Percentiles rank a stretch among this genome's conserved stretches.
phyloP scores from a whole-genome alignment of 2,888 invertebrate species.

The Pogonocherus hispidulus region DNA sequence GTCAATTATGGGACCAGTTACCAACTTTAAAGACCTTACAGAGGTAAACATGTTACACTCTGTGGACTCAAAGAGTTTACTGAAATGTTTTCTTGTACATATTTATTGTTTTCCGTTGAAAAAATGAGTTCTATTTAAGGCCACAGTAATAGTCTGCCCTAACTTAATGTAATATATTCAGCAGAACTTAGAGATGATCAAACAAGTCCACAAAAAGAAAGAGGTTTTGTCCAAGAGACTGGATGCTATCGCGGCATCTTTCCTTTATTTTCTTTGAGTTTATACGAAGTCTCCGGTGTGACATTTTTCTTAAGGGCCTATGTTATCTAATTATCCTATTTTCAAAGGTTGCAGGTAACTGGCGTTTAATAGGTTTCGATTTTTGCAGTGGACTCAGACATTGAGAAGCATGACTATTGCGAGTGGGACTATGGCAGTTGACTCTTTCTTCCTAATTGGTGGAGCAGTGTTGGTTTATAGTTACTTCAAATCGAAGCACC shows the following conservation, averaged over 20 bases:
- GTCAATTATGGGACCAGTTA: slow-evolving; percentile 19
- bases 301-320: neutral
- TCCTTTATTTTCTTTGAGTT: too few species aligned
- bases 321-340: neutral
- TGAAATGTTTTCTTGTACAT: neutral
- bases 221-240: too few species aligned
- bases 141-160: too few species aligned
- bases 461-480: slow-evolving; percentile 46
- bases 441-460: slow-evolving; percentile 47
- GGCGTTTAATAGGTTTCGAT: neutral
- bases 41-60: slow-evolving; percentile 29
- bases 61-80: too few species aligned
- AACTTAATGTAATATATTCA: too few species aligned
- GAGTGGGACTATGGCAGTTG: slow-evolving; percentile 44
- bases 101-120: too few species aligned
- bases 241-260: too few species aligned
- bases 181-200: too few species aligned
- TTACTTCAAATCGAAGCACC: slow-evolving; percentile 41
- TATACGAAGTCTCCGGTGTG: too few species aligned
- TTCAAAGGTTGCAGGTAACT: neutral
- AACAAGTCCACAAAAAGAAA: too few species aligned
- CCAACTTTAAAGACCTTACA: slow-evolving; percentile 31
- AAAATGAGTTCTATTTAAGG: too few species aligned
- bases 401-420: slow-evolving; percentile 25
- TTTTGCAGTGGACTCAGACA: slow-evolving; percentile 37